These are phyloP conservation scores for Leucosticte australis DNA, from an alignment of 2,113 vertebrate genomes.

Conservation along the genomic window DNA sequence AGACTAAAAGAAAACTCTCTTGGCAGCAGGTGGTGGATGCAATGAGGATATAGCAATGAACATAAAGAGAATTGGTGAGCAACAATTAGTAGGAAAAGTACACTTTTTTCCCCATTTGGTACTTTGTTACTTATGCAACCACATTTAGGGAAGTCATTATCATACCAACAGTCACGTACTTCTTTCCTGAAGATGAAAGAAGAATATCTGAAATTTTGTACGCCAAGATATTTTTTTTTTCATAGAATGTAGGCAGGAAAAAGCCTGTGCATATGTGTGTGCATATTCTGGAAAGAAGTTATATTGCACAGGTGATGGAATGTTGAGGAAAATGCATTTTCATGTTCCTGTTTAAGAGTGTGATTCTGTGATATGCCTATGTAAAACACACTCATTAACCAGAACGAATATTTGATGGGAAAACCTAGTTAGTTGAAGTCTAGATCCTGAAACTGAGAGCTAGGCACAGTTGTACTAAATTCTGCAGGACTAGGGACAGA, in stretches of 20 bases:
- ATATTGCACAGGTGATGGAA: not conserved
- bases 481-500: not conserved
- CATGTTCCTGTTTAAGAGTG: not conserved
- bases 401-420: not conserved
- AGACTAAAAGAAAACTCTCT: constrained; percentile 3
- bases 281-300: not conserved
- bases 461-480: not conserved
- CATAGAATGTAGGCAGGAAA: not conserved
- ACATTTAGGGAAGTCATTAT: not conserved
- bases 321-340: not conserved
- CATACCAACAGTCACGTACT: not conserved
- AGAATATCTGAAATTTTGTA: not conserved
- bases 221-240: not conserved
- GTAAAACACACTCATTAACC: not conserved
- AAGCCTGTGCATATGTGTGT: not conserved
- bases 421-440: not conserved
- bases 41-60: constrained; percentile 1
- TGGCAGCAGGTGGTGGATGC: constrained; percentile 7
- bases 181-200: not conserved
- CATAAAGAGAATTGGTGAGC: constrained; percentile 37
- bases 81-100: constrained; percentile 23
- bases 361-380: not conserved
- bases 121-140: not conserved
- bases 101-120: not conserved
- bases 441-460: not conserved